These are phyloP conservation scores for Drosophila formosana DNA, from an alignment of 2,888 invertebrate species.

Conservation along the genomic window DNA sequence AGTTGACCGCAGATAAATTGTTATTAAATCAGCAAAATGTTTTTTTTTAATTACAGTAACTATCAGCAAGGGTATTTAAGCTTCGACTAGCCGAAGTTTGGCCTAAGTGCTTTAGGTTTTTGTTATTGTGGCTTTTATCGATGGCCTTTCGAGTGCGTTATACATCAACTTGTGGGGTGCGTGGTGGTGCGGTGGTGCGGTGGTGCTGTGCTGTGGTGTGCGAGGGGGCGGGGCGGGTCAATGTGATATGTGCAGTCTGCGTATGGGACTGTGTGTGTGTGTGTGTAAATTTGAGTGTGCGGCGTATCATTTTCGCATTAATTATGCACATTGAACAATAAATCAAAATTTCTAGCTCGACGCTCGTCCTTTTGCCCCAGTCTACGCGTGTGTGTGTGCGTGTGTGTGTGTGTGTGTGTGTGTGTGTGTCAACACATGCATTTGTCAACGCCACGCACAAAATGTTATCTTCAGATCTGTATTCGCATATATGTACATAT, in stretches of 20 bases:
- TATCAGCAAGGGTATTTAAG: constrained; percentile 11
- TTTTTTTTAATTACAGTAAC: not conserved
- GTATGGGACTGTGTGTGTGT: constrained; percentile 2
- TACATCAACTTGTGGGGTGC: constrained; percentile 26
- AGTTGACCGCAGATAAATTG: not conserved
- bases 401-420: constrained; percentile 6
- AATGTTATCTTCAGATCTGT: constrained; percentile 48
- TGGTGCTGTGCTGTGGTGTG: not conserved
- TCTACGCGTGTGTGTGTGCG: not conserved
- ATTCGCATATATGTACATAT: not conserved
- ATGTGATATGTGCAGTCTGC: constrained; percentile 4
- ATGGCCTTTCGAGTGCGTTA: constrained; percentile 28
- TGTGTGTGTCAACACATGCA: constrained; percentile 71
- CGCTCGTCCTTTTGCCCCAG: constrained; percentile 23
- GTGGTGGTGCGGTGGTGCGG: not conserved
- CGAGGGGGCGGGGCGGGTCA: constrained; percentile 3
- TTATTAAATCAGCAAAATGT: not conserved
- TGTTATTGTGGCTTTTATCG: constrained; percentile 21
- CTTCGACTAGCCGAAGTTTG: constrained; percentile 2
- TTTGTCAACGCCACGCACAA: constrained; percentile 73
- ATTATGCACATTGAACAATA: constrained; percentile 75
- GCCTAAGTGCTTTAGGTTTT: not conserved
- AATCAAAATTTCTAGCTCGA: constrained; percentile 65
- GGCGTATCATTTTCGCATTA: constrained; percentile 74
- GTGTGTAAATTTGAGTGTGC: constrained; percentile 36